phyloP scores from a whole-genome alignment of 2,797 vertebrate species.

The Adrianichthys oophorus region DNA sequence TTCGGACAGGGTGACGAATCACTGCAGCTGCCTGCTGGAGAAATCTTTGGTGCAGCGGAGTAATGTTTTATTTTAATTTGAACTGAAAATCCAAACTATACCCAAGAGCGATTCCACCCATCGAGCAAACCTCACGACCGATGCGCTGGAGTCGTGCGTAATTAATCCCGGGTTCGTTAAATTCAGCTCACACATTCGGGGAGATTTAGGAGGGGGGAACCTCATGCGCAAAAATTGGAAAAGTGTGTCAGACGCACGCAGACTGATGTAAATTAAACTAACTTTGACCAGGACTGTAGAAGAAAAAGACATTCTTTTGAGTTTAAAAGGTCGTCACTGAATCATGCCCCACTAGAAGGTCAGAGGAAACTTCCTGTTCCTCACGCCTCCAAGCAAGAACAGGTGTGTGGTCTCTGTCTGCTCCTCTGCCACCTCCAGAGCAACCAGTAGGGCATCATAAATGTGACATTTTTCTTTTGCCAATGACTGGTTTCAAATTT shows the following conservation, averaged over 20 bases:
- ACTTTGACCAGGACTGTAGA: conserved; percentile 10
- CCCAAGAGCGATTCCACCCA: conserved; percentile 3
- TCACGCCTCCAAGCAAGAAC: conserved; percentile 10
- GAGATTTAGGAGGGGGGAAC: conserved; percentile 57
- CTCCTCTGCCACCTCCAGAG: conserved; percentile 22
- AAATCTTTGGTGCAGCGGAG: conserved; percentile 35
- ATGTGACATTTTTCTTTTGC: no score
- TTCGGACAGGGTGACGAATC: conserved; percentile 44
- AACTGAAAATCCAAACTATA: conserved; percentile 1
- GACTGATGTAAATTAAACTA: conserved; percentile 25
- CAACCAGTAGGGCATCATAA: no score
- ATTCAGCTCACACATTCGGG: conserved; percentile 35
- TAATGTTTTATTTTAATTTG: neutral
- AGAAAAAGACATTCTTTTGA: neutral
- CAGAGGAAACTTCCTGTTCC: conserved; percentile 14
- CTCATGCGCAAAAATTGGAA: conserved; percentile 47
- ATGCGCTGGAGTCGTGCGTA: conserved; percentile 41
- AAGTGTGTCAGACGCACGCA: conserved; percentile 58
- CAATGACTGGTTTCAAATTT: no score
- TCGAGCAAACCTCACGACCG: neutral
- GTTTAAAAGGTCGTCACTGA: conserved; percentile 2
- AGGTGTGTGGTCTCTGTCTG: conserved; percentile 18
- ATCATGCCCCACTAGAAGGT: conserved; percentile 24
- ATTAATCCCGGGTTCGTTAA: conserved; percentile 2
- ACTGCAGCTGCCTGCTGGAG: conserved; percentile 45